Base-by-base conservation (phyloP, 2,797 vertebrate genomes). In the Micromesistius poutassou region DNA sequence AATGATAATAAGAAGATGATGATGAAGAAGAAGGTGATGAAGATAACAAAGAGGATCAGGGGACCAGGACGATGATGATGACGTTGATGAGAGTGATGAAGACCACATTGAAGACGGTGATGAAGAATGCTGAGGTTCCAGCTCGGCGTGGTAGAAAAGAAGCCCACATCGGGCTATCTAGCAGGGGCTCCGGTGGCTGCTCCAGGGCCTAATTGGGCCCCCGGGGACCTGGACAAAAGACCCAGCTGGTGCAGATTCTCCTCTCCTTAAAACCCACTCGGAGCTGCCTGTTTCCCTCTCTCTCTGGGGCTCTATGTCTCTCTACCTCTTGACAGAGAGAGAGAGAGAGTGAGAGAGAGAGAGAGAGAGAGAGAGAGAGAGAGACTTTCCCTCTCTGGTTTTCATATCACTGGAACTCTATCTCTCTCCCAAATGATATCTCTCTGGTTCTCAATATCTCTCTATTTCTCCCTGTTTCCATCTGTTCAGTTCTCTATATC, bases 121-220 rank as follows among this genome's bases (percentile, higher is more conserved):
- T 55, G 46, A 55, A 55, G 46, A 55, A 22, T 19, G 6, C 46
- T 46, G 46, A 55, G 16, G 46, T 55, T 55, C 46, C 19, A 55
- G 46, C 16, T 1, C 7, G 19, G 19, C 13, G 42, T 46, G 12
- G 42, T 16, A 46, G 42, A 46, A 46, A 46, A 16, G 42, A 16
- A 46, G 14, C 42, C 14, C 42, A 46, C 14, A 46, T 46, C 42
- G 10, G 42, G 42, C 42, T 46, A 46, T 46, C 46, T 55, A 5
- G 46, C 6, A n/a, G 46, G 46, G 19, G 46, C 46, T 55, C 46
- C 19, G 46, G 46, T 55, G 46, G 46, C 84, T 80, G 79, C 83
- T 81, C 9, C 62, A 42, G 36, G 76, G 50, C 80, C 80, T 90
- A 90, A 89, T 90, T 90, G 87, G 87, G 80, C 87, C 89, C 87